Evolutionary conservation across 1,140 invertebrate species (phyloP), one percentile per base, ranked within the genome.

Genomic region (Drosophila arizonae): DNA sequence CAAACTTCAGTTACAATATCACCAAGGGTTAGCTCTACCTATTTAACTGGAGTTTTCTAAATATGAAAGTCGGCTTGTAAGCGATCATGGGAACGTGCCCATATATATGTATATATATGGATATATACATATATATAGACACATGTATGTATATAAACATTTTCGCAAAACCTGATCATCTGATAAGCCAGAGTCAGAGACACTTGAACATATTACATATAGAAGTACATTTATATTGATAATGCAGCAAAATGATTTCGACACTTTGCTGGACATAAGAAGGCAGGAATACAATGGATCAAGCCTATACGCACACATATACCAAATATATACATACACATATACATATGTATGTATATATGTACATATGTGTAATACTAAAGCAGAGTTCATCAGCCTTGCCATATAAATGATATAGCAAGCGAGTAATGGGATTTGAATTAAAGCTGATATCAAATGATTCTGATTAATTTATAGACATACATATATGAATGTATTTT

Each of bases 161-260:
- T 43, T 10, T 8, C 10, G 24, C 61, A 56, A 56, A 66, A 15
- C 55, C 48, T 55, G 39, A 67, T 72, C 39, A 63, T 51, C 63
- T 72, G 69, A 72, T 72, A 72, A 72, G 69, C 63, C 24, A 55
- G 8, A 55, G 8, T 54, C 63, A 45, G 33, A 54, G 24, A 54
- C 39, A 60, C 57, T 8, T 21, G 41, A 17, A n/a, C 28, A 21
- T 33, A 45, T 57, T 51, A n/a, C 50, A 57, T 21, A 24, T 43
- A 1, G 6, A 43, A 26, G 17, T 24, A 24, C 54, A 43, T 26
- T n/a, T 43, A 15, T 39, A 41, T 26, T 48, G 68, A 71, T 71
- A 71, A 71, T 66, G 26, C 15, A 21, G 10, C 17, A 55, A 36
- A 56, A 55, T 63, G 24, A 55, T 54, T 55, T 41, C 33, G 54